Percentiles rank a stretch among this genome's conserved stretches.
phyloP scores from a whole-genome alignment of 30 jellyfish, hydroid and myxozoan species.

The Aurelia coerulea region DNA sequence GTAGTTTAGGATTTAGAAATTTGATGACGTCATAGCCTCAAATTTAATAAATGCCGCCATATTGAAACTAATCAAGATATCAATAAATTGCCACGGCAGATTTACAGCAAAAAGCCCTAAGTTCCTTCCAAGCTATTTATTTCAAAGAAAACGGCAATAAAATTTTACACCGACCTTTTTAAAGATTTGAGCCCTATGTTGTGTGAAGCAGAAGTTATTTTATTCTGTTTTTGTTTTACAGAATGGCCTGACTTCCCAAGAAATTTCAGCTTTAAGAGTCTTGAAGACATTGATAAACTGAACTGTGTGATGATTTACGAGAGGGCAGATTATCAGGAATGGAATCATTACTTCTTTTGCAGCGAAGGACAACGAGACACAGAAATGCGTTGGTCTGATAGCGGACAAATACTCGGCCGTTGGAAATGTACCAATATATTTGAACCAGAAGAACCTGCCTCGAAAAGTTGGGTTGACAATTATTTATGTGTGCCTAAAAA shows the following conservation, averaged over 20 bases:
- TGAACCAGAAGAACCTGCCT: constrained; percentile 89
- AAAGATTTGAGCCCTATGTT: no score
- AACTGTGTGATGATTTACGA: constrained; percentile 89
- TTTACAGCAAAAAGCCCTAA: no score
- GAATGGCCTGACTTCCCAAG: constrained; percentile 97
- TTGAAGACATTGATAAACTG: constrained; percentile 45
- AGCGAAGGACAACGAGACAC: constrained; percentile 90
- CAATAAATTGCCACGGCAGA: no score
- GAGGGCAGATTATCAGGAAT: constrained; percentile 91
- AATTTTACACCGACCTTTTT: no score
- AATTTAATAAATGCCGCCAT: no score
- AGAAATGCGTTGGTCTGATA: constrained; percentile 97
- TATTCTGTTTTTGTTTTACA: constrained; percentile 11
- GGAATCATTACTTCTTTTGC: constrained; percentile 94
- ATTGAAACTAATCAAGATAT: no score
- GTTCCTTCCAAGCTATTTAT: no score
- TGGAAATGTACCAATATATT: constrained; percentile 90
- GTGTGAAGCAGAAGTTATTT: not conserved
- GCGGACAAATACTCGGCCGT: constrained; percentile 84
- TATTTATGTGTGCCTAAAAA: constrained; percentile 83
- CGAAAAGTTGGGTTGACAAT: constrained; percentile 88
- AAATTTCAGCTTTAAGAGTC: constrained; percentile 71
- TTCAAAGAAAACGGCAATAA: no score
- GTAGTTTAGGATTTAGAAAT: no score
- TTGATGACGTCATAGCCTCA: no score